These are phyloP conservation scores for Myotis vivesi DNA, from an alignment of 2,797 vertebrate genomes.

Conservation along the genomic window DNA sequence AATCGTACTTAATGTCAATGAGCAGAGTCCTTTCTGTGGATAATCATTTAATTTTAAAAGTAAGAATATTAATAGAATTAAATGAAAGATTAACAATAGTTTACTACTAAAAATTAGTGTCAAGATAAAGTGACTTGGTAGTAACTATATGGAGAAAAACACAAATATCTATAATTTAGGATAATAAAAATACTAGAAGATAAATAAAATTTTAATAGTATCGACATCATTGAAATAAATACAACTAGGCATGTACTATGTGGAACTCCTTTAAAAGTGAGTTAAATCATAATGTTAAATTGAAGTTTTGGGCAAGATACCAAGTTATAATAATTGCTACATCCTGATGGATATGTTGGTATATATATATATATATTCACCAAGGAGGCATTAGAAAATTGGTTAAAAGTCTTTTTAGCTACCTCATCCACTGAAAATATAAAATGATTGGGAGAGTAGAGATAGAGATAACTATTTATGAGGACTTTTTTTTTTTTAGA, in stretches of 20 bases:
- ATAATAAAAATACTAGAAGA: slow-evolving; percentile 2
- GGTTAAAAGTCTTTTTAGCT: neutral
- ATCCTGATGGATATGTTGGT: neutral
- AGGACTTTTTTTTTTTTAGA: neutral
- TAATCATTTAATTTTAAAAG: slow-evolving; percentile 55
- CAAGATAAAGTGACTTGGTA: neutral
- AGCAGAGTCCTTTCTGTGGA: neutral
- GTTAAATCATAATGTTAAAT: slow-evolving; percentile 28
- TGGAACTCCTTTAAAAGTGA: neutral
- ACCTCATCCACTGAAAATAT: neutral
- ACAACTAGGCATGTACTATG: neutral
- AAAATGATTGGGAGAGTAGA: neutral
- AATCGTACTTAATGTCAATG: slow-evolving; percentile 17
- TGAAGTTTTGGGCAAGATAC: neutral
- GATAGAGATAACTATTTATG: neutral
- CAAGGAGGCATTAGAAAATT: neutral
- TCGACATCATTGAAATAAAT: neutral
- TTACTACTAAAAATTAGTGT: neutral
- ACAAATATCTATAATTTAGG: neutral
- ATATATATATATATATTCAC: neutral
- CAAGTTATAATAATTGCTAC: neutral
- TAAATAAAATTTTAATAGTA: neutral
- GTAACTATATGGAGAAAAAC: neutral
- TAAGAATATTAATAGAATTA: slow-evolving; percentile 29
- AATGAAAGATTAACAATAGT: neutral